Evolutionary conservation across 1,140 invertebrate species (phyloP).

Genomic region (Drosophila murphyi): DNA sequence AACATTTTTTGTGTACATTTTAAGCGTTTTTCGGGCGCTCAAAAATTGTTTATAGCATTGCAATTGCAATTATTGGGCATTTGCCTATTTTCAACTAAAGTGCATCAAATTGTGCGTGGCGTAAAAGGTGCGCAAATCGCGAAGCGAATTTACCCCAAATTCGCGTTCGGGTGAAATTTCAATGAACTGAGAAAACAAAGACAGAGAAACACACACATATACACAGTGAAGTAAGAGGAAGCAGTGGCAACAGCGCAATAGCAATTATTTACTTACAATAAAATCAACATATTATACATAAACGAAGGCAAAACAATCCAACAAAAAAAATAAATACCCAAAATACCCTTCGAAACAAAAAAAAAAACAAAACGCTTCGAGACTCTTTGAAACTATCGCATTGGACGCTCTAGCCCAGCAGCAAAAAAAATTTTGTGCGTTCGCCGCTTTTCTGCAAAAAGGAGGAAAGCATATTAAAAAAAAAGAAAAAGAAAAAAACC

Average conservation of each 20-base stretch:
- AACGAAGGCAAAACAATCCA: conserved; percentile 49
- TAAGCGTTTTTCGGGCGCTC: conserved; percentile 69
- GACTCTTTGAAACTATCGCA: conserved; percentile 33
- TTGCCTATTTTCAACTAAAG: conserved; percentile 44
- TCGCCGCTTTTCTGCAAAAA: conserved; percentile 55
- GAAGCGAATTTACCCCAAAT: conserved; percentile 73
- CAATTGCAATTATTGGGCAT: conserved; percentile 46
- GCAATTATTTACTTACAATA: conserved; percentile 82
- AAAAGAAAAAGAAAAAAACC: conserved; percentile 53
- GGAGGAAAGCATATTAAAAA: conserved; percentile 17
- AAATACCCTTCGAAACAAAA: conserved; percentile 22
- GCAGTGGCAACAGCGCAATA: conserved; percentile 80
- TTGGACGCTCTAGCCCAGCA: conserved; percentile 21
- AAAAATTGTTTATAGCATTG: conserved; percentile 61
- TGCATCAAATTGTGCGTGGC: conserved; percentile 46
- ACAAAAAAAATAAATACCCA: conserved; percentile 7
- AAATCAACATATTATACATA: conserved; percentile 64
- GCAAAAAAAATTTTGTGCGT: conserved; percentile 36
- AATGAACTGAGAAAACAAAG: conserved; percentile 83
- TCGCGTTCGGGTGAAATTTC: conserved; percentile 80
- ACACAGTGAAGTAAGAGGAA: conserved; percentile 66
- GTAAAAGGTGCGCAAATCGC: conserved; percentile 67
- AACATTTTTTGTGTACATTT: conserved; percentile 80
- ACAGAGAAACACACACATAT: conserved; percentile 69
- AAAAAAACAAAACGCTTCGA: conserved; percentile 14